Conservation (phyloP, 2,113 vertebrate genomes). For the Furnarius figulus region DNA sequence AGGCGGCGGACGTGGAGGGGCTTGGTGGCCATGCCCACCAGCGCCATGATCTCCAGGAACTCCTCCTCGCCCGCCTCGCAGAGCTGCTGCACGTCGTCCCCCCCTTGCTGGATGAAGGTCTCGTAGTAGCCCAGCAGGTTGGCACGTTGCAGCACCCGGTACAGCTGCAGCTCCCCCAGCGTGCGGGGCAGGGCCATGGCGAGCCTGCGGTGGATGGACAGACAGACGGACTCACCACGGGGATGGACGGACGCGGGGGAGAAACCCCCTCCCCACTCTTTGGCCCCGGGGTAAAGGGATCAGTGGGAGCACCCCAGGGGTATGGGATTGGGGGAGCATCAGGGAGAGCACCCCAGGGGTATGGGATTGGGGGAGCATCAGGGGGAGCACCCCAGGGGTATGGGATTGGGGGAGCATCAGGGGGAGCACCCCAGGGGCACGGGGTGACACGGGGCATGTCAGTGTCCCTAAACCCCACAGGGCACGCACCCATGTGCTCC, state of each 20-base stretch:
- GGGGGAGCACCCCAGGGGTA: too few species aligned
- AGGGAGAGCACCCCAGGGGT: too few species aligned
- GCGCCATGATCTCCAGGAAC: slow-evolving; percentile 98
- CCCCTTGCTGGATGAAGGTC: slow-evolving; percentile 99
- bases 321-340: not conserved
- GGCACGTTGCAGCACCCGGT: slow-evolving; percentile 92
- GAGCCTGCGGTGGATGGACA: not conserved
- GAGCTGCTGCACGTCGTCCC: slow-evolving; percentile 96
- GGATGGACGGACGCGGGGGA: fast-evolving
- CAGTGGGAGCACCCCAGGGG: not conserved
- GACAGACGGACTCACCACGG: not conserved
- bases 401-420: not conserved
- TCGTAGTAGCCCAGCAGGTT: slow-evolving; percentile 97
- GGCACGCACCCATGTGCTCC: not conserved
- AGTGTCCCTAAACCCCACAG: not conserved
- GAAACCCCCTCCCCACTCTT: not conserved
- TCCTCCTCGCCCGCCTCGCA: slow-evolving; percentile 97
- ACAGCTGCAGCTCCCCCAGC: slow-evolving; percentile 95
- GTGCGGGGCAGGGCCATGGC: slow-evolving; percentile 94
- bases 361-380: not conserved
- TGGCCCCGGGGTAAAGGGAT: fast-evolving
- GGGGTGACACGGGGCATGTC: not conserved
- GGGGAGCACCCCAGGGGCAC: too few species aligned
- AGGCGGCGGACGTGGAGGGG: slow-evolving; percentile 95
- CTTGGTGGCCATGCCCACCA: slow-evolving; percentile 98